Evolutionary conservation across 2,113 vertebrate species (phyloP), one percentile per base, ranked within the genome.

Genomic region (Ondatra zibethicus): DNA sequence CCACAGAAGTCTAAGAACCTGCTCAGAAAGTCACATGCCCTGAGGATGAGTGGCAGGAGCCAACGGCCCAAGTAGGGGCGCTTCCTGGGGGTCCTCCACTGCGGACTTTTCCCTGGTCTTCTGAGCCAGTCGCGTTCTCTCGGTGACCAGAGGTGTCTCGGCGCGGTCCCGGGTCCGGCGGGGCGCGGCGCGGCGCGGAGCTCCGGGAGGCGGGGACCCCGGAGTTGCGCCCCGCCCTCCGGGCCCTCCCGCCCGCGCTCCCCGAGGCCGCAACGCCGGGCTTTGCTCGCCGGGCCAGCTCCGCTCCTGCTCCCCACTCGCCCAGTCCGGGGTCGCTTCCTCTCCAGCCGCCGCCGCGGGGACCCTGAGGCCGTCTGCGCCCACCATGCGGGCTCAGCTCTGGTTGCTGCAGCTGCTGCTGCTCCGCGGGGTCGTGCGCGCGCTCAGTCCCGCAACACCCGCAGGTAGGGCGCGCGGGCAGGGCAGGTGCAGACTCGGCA

Each of bases 351-450:
- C 52, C 29, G 4, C 45, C 50, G 65, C 65, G 50, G 1, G 9
- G 55, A 63, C 78, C 63, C 25, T 21, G 39, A 5, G 87, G 31
- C 61, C 68, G 88, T 91, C 96, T n/a, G 65, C 88, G 47, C 89
- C 95, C 93, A 97, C 93, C 92, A 98, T 98, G 98, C 66, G 82
- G 81, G 91, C 66, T 65, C 95, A 91, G 72, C 88, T 97, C 85
- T 97, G 97, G 92, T 63, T 98, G 66, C 94, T 97, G 45, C 90
- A 84, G 61, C 92, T 97, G 36, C 88, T 86, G 93, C 94, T 96
- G 82, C 96, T 98, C 88, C 16, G 95, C 73, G 97, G 90, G 82
- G 92, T 96, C 19, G 96, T 91, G 80, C 61, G 93, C 39, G 94
- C 96, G 47, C 87, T 94, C n/a, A 91, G 94, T 92, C 95, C 95